Percentiles rank a stretch among this genome's conserved stretches.
phyloP scores from a whole-genome alignment of 1,140 invertebrate species.

The Pissodes strobi region DNA sequence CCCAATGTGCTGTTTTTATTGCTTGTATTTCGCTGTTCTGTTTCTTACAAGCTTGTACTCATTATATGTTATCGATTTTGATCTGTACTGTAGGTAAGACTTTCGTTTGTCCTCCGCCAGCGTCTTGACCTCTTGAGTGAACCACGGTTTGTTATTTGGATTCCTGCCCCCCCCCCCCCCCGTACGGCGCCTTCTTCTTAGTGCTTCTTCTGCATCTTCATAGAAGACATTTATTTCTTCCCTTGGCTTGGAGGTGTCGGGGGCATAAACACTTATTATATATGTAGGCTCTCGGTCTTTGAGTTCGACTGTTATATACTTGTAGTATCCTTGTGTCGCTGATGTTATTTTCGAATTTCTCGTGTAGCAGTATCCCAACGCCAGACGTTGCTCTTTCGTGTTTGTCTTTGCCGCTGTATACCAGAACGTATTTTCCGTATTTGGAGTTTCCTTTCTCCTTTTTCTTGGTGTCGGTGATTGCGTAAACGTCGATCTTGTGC shows the following conservation, averaged over 20 bases:
- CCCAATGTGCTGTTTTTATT: too few relatives aligned
- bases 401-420: constrained; percentile 18
- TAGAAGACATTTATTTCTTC: too few relatives aligned
- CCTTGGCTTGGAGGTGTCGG: too few relatives aligned
- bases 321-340: not conserved
- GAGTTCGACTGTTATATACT: not conserved
- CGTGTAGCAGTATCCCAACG: constrained; percentile 18
- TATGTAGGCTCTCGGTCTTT: too few relatives aligned
- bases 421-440: constrained; percentile 16
- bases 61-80: too few relatives aligned
- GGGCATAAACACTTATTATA: too few relatives aligned
- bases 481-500: constrained; percentile 23
- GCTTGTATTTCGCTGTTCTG: too few relatives aligned
- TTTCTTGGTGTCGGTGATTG: constrained; percentile 19
- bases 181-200: not conserved
- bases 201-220: not conserved
- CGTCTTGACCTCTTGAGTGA: constrained; percentile 1
- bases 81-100: not conserved
- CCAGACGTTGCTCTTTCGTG: constrained; percentile 12
- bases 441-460: constrained; percentile 22
- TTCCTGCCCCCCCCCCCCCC: not conserved
- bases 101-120: constrained; percentile 1
- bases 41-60: too few relatives aligned
- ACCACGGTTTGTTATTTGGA: not conserved
- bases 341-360: constrained; percentile 19